Conservation (phyloP, 2,888 invertebrate genomes). For the Itoplectis maculator region DNA sequence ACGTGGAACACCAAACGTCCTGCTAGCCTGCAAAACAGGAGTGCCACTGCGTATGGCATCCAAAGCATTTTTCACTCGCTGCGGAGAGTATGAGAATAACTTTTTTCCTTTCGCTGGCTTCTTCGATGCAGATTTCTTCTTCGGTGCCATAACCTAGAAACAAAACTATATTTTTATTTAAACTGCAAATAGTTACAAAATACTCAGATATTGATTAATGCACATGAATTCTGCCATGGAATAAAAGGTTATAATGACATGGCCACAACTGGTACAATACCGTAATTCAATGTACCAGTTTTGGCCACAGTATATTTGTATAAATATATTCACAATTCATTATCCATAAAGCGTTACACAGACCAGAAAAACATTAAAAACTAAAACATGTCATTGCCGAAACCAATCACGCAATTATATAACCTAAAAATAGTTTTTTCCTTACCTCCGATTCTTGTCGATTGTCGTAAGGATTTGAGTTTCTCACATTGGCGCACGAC, state of each 20-base stretch:
- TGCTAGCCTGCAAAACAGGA: conserved; percentile 26
- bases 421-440: conserved; percentile 3
- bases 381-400: neutral
- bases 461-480: conserved; percentile 9
- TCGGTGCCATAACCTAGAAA: conserved; percentile 12
- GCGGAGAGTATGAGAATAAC: conserved; percentile 15
- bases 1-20: conserved; percentile 28
- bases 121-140: conserved; percentile 3
- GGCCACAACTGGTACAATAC: too few species aligned
- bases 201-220: neutral
- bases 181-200: neutral
- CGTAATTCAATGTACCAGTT: too few species aligned
- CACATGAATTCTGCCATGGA: neutral
- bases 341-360: too few species aligned
- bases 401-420: conserved; percentile 6
- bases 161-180: neutral
- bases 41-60: conserved; percentile 37
- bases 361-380: neutral
- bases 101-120: conserved; percentile 7
- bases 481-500: conserved; percentile 4
- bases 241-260: too few species aligned
- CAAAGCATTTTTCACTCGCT: conserved; percentile 25
- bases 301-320: too few species aligned
- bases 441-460: conserved; percentile 3
- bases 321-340: too few species aligned